These are phyloP conservation scores for Eupithecia inturbata DNA, from an alignment of 2,888 invertebrate genomes.

Conservation along the genomic window DNA sequence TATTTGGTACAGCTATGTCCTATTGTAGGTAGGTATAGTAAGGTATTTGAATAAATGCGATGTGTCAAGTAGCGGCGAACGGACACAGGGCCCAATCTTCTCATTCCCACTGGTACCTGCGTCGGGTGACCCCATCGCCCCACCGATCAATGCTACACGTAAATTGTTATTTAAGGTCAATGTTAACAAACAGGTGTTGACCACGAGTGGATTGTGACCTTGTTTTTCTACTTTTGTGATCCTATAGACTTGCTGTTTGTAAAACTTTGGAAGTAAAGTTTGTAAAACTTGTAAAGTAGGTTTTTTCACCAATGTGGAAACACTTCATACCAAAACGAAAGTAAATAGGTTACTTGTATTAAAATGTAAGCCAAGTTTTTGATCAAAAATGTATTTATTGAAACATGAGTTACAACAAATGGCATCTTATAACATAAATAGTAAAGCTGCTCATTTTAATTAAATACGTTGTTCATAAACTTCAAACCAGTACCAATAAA, in stretches of 20 bases:
- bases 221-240: neutral
- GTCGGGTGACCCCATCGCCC: conserved; percentile 39
- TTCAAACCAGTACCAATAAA: conserved; percentile 33
- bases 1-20: too few species aligned
- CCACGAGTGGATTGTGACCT: conserved; percentile 19
- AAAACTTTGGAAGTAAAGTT: neutral
- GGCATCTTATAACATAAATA: conserved; percentile 83
- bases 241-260: neutral
- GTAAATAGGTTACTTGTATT: neutral
- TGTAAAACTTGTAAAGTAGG: too few species aligned
- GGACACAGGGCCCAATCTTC: conserved; percentile 72
- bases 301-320: neutral
- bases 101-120: conserved; percentile 60
- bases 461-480: conserved; percentile 37
- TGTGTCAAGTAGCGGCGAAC: conserved; percentile 52
- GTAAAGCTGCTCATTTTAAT: conserved; percentile 78
- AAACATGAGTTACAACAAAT: conserved; percentile 84
- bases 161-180: conserved; percentile 77
- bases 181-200: conserved; percentile 53
- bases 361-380: conserved; percentile 47
- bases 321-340: neutral
- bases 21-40: too few species aligned
- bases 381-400: conserved; percentile 77
- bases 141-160: conserved; percentile 64
- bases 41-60: conserved; percentile 6